Evolutionary conservation across 2,888 invertebrate genomes (phyloP).

Genomic region (Druceiella hillmani): DNA sequence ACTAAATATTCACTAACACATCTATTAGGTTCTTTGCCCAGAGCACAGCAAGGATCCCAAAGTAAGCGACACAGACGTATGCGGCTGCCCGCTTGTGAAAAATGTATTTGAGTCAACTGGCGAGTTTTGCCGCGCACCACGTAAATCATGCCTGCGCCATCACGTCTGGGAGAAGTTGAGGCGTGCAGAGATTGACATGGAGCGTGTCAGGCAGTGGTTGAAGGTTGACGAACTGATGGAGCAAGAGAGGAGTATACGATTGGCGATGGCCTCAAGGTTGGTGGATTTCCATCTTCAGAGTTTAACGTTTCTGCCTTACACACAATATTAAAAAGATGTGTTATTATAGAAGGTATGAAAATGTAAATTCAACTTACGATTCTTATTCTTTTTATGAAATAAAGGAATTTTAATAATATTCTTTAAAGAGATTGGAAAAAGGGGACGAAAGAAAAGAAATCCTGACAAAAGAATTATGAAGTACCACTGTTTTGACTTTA

Average conservation of each 20-base stretch:
- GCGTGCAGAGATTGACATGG: constrained; percentile 93
- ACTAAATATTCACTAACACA: constrained; percentile 3
- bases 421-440: too few relatives aligned
- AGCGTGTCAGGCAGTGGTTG: constrained; percentile 86
- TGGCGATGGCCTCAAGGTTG: constrained; percentile 55
- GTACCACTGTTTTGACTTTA: too few relatives aligned
- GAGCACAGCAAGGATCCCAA: constrained; percentile 96
- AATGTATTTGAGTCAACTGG: constrained; percentile 81
- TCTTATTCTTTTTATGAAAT: too few relatives aligned
- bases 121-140: constrained; percentile 81
- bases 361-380: too few relatives aligned
- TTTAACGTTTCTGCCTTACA: background rate
- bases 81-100: constrained; percentile 86
- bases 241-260: constrained; percentile 83
- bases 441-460: too few relatives aligned
- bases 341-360: too few relatives aligned
- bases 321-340: background rate
- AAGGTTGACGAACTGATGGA: constrained; percentile 91
- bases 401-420: too few relatives aligned
- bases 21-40: constrained; percentile 74
- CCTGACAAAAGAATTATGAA: too few relatives aligned
- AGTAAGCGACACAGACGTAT: constrained; percentile 81
- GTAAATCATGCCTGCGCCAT: constrained; percentile 87
- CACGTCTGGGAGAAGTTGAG: constrained; percentile 95
- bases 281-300: constrained; percentile 5